Evolutionary conservation across 2,113 vertebrate genomes (phyloP).

Genomic region (Cryptomyrus ogoouensis): DNA sequence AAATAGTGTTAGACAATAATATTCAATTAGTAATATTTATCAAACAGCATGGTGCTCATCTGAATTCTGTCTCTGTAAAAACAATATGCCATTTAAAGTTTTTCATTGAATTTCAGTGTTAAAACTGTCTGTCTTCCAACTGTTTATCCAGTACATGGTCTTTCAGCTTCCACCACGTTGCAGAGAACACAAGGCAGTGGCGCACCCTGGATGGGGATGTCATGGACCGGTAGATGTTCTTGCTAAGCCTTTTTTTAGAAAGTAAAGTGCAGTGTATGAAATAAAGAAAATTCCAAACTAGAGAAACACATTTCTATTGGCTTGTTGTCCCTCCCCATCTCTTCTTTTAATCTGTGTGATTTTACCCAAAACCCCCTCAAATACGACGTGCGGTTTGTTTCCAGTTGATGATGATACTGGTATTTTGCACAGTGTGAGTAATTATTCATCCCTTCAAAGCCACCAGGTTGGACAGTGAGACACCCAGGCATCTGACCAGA

Average conservation of each 20-base stretch:
- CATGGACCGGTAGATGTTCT: background rate
- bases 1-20: background rate
- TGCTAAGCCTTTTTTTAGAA: background rate
- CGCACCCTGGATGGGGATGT: background rate
- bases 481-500: constrained; percentile 26
- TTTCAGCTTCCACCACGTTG: background rate
- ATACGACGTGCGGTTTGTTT: constrained; percentile 49
- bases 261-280: background rate
- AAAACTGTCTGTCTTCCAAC: background rate
- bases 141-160: background rate
- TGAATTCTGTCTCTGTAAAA: background rate
- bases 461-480: constrained; percentile 30
- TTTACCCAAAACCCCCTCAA: background rate
- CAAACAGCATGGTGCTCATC: background rate
- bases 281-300: background rate
- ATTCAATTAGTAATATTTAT: background rate
- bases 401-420: constrained; percentile 47
- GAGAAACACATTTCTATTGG: background rate
- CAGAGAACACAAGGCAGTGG: background rate
- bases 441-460: constrained; percentile 58
- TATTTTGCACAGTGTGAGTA: constrained; percentile 56
- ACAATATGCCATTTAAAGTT: background rate
- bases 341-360: background rate
- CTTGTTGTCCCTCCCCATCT: background rate
- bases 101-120: background rate